phyloP scores from a whole-genome alignment of 2,888 invertebrate genomes.

The Acleris holmiana region DNA sequence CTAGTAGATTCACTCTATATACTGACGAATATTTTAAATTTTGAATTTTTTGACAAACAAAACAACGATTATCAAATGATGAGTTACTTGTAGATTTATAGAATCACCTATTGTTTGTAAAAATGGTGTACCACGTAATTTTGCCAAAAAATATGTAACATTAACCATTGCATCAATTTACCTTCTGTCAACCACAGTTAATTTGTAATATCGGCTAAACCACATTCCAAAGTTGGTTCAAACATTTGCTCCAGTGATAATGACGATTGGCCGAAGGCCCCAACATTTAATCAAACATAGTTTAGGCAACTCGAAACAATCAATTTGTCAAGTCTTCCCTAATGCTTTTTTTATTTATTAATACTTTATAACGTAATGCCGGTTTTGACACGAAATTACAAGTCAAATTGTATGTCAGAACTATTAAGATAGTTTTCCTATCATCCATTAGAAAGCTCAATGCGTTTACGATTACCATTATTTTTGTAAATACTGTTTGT shows the following conservation, averaged over 20 bases:
- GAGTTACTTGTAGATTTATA: too few relatives aligned
- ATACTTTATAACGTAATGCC: conserved; percentile 40
- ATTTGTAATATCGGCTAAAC: too few relatives aligned
- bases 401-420: conserved; percentile 45
- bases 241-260: conserved; percentile 26
- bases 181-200: not conserved
- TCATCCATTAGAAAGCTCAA: conserved; percentile 31
- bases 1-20: too few relatives aligned
- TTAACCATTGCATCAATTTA: too few relatives aligned
- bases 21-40: too few relatives aligned
- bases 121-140: too few relatives aligned
- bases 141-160: too few relatives aligned
- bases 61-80: too few relatives aligned
- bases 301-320: conserved; percentile 47
- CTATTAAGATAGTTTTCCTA: conserved; percentile 40
- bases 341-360: conserved; percentile 49
- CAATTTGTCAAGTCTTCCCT: conserved; percentile 55
- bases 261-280: conserved; percentile 16
- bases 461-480: conserved; percentile 23
- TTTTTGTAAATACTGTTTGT: conserved; percentile 15
- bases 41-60: too few relatives aligned
- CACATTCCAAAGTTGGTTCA: not conserved
- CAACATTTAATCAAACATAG: conserved; percentile 38
- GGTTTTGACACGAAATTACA: conserved; percentile 50
- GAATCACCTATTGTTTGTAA: too few relatives aligned